phyloP scores from a whole-genome alignment of 2,113 vertebrate genomes.

The Hippocampus mohnikei region DNA sequence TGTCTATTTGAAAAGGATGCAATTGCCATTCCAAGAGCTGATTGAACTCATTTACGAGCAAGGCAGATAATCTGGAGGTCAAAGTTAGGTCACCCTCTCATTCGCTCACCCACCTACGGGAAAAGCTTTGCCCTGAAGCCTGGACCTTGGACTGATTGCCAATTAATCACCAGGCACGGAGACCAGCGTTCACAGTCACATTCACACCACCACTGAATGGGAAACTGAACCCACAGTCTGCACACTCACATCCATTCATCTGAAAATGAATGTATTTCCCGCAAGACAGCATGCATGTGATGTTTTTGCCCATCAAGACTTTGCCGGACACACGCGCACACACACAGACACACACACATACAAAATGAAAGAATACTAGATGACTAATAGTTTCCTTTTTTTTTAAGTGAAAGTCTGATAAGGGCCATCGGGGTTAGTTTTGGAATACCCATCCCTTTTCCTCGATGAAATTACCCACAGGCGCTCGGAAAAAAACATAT shows the following conservation, averaged over 20 bases:
- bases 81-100: neutral
- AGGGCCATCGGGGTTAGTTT: constrained; percentile 55
- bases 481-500: constrained; percentile 31
- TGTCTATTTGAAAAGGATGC: neutral
- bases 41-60: neutral
- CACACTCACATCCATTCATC: neutral
- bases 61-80: neutral
- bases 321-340: neutral
- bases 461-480: constrained; percentile 54
- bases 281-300: neutral
- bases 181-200: neutral
- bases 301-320: neutral
- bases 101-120: neutral
- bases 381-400: constrained; percentile 46
- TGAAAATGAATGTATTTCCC: neutral
- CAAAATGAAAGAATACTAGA: constrained; percentile 23
- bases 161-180: neutral
- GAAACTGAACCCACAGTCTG: neutral
- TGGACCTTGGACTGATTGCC: neutral
- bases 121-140: neutral
- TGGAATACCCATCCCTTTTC: constrained; percentile 59
- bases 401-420: constrained; percentile 48
- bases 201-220: neutral
- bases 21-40: neutral
- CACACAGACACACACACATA: neutral